Evolutionary conservation across 2,888 invertebrate genomes (phyloP), one percentile per base, ranked within the genome.

Genomic region (Heteropelma amictum): DNA sequence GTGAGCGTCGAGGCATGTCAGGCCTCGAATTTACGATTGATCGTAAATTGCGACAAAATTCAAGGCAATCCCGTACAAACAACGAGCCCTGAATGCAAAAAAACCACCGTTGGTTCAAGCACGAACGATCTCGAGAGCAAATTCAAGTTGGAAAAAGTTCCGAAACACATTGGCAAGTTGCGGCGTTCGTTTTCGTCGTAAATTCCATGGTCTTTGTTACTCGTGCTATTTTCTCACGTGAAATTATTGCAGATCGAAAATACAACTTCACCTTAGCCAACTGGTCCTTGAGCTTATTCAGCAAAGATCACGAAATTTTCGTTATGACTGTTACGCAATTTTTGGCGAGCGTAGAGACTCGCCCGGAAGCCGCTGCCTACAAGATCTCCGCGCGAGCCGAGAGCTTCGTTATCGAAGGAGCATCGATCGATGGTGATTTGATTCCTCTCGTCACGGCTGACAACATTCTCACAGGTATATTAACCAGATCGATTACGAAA

Each of bases 261-360:
- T 90, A 95, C 72, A 94, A 94, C 87, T 90, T 96, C 77, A 94
- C 95, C 0, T 86, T 96, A 58, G 94, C 94, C 12, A 95, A 95
- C 86, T 93, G 93, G 79, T 93, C 93, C 1, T 74, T 95, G 65
- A 93, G 93, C 8, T 88, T 95, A 56, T 90, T 93, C 80, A 94
- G 93, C 83, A 91, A 93, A 72, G 92, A 92, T 68, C 93, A 92
- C 79, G 95, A 95, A 89, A 92, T 95, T 8, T 85, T 95, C 71
- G 93, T 94, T 17, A 87, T 94, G 77, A 94, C 94, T 0, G 86
- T 95, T 73, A 94, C 94, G 0, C 95, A 95, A 88, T 92, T 94
- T 81, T 90, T 94, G 14, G 92, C 92, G 0, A 94, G 93, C 2
- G 83, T 94, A 71, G 94, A 94, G 82, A 93, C 93, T 1, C 90